phyloP scores from a whole-genome alignment of 1,140 invertebrate genomes.

The Vanessa tameamea region DNA sequence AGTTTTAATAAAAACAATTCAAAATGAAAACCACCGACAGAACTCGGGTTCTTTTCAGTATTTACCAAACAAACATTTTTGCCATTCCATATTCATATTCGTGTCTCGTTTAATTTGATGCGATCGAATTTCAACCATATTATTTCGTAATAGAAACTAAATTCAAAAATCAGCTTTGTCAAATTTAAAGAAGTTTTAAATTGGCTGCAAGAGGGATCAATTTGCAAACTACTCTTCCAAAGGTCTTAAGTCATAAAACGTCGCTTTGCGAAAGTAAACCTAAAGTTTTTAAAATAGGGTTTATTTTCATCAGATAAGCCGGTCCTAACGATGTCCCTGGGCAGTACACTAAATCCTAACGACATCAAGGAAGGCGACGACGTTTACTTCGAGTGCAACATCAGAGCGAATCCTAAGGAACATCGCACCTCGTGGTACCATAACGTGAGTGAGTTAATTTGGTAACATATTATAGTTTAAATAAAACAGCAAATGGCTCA shows the following conservation, averaged over 20 bases:
- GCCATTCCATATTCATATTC: constrained; percentile 6
- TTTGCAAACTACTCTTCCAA: constrained; percentile 14
- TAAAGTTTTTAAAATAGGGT: constrained; percentile 6
- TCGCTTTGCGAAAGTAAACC: not conserved
- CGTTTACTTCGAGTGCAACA: constrained; percentile 95
- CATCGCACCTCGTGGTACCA: constrained; percentile 92
- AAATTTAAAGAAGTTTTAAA: constrained; percentile 23
- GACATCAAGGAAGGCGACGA: constrained; percentile 95
- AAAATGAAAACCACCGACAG: not conserved
- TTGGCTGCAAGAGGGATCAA: constrained; percentile 19
- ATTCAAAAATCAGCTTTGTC: constrained; percentile 6
- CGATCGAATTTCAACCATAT: constrained; percentile 2
- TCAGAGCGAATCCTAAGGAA: constrained; percentile 91
- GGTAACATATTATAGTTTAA: not conserved
- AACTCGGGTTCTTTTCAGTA: not conserved
- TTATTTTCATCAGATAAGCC: constrained; percentile 86
- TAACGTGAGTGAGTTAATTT: constrained; percentile 83
- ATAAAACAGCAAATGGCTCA: too few species aligned
- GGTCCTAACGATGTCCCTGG: constrained; percentile 89
- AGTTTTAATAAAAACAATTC: not conserved
- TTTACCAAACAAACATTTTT: constrained; percentile 14
- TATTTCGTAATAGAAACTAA: not conserved
- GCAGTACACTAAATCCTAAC: constrained; percentile 91
- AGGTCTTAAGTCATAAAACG: not conserved
- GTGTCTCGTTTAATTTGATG: not conserved